A percentile compares a stretch with the other conserved stretches of the same genome.
phyloP scores from a whole-genome alignment of 1,140 invertebrate species.

The Armadillidium nasatum region DNA sequence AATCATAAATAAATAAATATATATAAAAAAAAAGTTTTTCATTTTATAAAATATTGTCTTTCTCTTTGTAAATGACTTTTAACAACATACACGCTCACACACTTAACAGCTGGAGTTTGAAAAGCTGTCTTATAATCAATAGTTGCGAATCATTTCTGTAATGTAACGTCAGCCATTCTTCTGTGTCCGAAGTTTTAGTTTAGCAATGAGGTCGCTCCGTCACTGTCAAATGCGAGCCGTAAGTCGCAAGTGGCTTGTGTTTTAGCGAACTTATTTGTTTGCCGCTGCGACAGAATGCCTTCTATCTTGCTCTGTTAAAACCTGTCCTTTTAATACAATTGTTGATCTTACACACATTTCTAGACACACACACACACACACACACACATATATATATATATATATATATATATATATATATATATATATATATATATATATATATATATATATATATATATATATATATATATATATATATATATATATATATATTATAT shows the following conservation, averaged over 20 bases:
- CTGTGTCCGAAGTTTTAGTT: constrained; percentile 7
- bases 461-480: too few relatives aligned
- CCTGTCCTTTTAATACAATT: neutral
- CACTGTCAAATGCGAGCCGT: neutral
- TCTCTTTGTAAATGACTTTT: neutral
- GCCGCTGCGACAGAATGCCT: neutral
- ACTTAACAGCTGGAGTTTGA: neutral
- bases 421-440: too few relatives aligned
- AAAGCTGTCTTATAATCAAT: neutral
- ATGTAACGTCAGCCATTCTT: neutral
- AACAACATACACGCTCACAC: neutral
- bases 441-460: too few relatives aligned
- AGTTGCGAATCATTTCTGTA: neutral
- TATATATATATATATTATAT: too few relatives aligned
- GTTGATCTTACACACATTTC: neutral
- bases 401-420: too few relatives aligned
- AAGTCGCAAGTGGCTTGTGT: neutral
- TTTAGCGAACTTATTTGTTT: neutral
- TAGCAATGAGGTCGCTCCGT: neutral
- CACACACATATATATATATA: too few relatives aligned
- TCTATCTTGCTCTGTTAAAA: neutral
- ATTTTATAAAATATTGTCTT: neutral
- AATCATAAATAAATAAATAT: neutral
- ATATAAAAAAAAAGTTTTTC: neutral
- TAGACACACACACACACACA: too few relatives aligned